Evolutionary conservation across 2,797 vertebrate genomes (phyloP).

Genomic region (Gymnothorax reevesii): DNA sequence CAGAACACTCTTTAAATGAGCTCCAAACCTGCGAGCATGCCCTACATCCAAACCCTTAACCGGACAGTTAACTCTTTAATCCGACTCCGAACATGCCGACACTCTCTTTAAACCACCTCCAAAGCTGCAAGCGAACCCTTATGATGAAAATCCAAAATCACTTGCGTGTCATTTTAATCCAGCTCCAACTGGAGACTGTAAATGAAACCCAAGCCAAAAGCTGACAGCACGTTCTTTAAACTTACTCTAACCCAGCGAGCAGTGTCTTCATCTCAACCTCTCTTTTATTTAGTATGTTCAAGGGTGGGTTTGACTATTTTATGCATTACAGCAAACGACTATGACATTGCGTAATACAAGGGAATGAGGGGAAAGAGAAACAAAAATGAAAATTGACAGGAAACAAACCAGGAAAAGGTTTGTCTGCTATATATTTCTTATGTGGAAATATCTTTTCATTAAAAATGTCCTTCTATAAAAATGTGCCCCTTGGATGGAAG

Average conservation of each 20-base stretch:
- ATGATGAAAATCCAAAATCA: not conserved
- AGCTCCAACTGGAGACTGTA: no score
- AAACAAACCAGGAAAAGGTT: not conserved
- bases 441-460: not conserved
- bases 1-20: no score
- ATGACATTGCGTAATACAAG: not conserved
- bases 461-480: not conserved
- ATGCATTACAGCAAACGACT: not conserved
- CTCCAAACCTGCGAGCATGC: no score
- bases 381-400: no score
- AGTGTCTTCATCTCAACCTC: not conserved
- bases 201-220: no score
- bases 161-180: no score
- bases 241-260: not conserved
- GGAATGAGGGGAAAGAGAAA: not conserved
- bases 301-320: not conserved
- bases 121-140: no score
- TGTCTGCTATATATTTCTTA: not conserved
- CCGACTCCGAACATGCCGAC: not conserved
- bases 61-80: not conserved
- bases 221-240: no score
- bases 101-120: not conserved
- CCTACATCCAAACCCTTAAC: no score
- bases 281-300: not conserved
- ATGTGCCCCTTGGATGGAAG: not conserved